phyloP scores from a whole-genome alignment of 2,113 vertebrate genomes.

The Ovibos moschatus region DNA sequence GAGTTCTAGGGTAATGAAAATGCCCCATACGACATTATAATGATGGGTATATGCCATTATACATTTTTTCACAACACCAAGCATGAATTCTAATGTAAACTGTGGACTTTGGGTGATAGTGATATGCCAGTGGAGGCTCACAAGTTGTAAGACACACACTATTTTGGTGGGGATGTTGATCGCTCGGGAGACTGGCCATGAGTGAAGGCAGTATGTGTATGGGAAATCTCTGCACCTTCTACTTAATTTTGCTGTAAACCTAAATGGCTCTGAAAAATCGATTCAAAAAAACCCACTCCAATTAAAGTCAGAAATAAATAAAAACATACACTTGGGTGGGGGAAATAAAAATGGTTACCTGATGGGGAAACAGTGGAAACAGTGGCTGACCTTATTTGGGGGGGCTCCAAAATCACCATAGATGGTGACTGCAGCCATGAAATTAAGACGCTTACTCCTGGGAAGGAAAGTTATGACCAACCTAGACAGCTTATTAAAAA shows the following conservation, averaged over 20 bases:
- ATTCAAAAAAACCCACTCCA: not conserved
- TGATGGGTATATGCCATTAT: not conserved
- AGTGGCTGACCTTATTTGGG: not conserved
- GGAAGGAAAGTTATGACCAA: not conserved
- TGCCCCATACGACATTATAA: not conserved
- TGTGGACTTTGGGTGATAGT: not conserved
- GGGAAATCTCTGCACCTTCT: not conserved
- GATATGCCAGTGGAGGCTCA: not conserved
- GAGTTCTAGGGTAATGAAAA: not conserved
- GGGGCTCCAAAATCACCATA: not conserved
- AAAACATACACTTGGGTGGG: not conserved
- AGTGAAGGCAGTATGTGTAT: not conserved
- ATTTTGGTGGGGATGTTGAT: not conserved
- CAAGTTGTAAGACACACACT: not conserved
- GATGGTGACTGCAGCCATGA: not conserved
- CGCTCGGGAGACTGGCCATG: fast-evolving
- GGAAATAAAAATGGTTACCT: not conserved
- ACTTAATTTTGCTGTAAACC: not conserved
- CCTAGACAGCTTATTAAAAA: not conserved
- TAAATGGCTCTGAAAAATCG: not conserved
- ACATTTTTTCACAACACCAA: not conserved
- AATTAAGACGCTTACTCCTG: not conserved
- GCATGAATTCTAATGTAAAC: not conserved
- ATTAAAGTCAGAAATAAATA: not conserved
- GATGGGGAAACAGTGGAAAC: not conserved